A percentile compares a stretch with the other conserved stretches of the same genome.
Conservation (phyloP, 2,888 invertebrate species). For the Andrena haemorrhoa region DNA sequence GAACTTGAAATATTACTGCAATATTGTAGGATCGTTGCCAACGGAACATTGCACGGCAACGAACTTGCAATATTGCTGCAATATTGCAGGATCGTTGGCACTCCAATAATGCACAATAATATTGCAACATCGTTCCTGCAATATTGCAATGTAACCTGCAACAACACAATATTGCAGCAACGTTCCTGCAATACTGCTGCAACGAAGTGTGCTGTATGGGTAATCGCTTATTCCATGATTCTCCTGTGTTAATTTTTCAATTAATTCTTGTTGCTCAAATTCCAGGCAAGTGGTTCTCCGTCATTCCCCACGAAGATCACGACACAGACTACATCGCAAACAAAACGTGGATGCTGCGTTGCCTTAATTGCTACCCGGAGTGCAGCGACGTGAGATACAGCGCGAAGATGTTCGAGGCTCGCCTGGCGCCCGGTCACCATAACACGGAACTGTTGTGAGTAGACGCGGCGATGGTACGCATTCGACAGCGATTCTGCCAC, state of each 20-base stretch:
- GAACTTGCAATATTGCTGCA: too few relatives aligned
- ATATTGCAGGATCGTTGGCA: too few relatives aligned
- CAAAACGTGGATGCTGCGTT: constrained; percentile 57
- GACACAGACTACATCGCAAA: not conserved
- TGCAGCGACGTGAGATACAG: constrained; percentile 76
- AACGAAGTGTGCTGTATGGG: too few relatives aligned
- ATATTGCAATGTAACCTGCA: too few relatives aligned
- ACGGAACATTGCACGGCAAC: too few relatives aligned
- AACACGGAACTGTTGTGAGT: constrained; percentile 68
- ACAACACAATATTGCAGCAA: too few relatives aligned
- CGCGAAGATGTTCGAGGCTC: constrained; percentile 62
- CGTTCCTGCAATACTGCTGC: too few relatives aligned
- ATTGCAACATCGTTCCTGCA: too few relatives aligned
- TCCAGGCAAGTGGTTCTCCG: constrained; percentile 85
- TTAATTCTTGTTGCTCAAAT: not conserved
- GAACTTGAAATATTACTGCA: too few relatives aligned
- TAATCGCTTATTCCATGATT: not conserved
- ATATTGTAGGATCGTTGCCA: too few relatives aligned
- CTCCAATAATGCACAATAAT: too few relatives aligned
- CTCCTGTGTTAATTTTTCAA: not conserved
- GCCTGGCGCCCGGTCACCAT: constrained; percentile 52
- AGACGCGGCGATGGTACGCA: too few relatives aligned
- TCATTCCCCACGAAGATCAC: constrained; percentile 80
- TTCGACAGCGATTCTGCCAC: not conserved
- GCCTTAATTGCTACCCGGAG: constrained; percentile 76